These are phyloP conservation scores for Osmoderma eremita DNA, from an alignment of 2,888 invertebrate species.

Conservation along the genomic window DNA sequence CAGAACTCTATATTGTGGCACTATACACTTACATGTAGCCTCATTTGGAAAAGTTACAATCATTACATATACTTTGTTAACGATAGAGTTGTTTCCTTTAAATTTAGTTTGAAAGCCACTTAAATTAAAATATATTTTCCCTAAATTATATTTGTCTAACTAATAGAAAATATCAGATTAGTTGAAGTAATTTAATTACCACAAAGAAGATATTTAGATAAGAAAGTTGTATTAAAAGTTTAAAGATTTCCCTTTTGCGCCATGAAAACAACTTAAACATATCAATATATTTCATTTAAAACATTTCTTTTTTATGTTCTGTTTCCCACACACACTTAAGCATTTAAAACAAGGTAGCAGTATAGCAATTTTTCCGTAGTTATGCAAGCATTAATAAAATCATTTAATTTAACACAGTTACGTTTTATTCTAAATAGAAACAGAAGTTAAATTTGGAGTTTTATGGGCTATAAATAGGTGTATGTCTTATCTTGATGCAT, in stretches of 20 bases:
- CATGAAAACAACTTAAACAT: background rate
- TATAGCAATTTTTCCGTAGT: constrained; percentile 15
- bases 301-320: constrained; percentile 14
- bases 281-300: background rate
- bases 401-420: constrained; percentile 10
- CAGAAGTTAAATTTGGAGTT: constrained; percentile 8
- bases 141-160: too few relatives aligned
- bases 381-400: constrained; percentile 24
- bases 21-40: too few relatives aligned
- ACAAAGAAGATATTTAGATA: background rate
- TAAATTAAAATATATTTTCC: too few relatives aligned
- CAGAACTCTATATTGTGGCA: too few relatives aligned
- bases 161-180: too few relatives aligned
- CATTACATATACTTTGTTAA: too few relatives aligned
- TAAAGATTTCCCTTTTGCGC: constrained; percentile 9
- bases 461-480: background rate
- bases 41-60: too few relatives aligned
- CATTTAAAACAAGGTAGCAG: background rate
- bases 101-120: too few relatives aligned
- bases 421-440: constrained; percentile 14
- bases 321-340: constrained; percentile 2
- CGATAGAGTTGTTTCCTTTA: too few relatives aligned
- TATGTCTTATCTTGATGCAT: background rate
- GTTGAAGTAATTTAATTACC: background rate
- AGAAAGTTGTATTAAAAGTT: background rate